phyloP scores from a whole-genome alignment of 2,113 vertebrate species.

The Calyptomena viridis region DNA sequence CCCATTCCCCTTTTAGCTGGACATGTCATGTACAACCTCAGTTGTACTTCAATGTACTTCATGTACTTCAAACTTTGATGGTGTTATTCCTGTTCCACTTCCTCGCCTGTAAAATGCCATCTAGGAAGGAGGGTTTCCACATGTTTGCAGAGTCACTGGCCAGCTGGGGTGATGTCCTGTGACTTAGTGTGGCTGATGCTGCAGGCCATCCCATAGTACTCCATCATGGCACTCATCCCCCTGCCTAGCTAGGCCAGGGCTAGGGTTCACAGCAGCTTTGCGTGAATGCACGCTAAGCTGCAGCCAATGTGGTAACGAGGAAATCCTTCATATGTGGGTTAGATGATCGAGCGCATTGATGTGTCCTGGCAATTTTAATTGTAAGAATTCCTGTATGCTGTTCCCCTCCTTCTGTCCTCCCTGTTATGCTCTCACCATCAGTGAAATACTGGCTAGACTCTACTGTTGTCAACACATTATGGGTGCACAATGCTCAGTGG shows the following conservation, averaged over 20 bases:
- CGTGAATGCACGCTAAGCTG: fast-evolving
- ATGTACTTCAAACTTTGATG: background rate
- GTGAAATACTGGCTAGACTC: background rate
- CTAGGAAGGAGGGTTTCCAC: background rate
- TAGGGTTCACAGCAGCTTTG: background rate
- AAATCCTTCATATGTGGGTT: background rate
- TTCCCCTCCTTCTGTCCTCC: background rate
- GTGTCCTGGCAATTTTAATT: background rate
- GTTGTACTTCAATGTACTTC: no score
- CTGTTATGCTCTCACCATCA: background rate
- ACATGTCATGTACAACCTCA: background rate
- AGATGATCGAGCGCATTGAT: fast-evolving
- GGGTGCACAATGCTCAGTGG: background rate
- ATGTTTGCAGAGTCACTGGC: background rate
- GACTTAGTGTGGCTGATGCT: background rate
- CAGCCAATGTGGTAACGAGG: background rate
- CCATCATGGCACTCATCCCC: background rate
- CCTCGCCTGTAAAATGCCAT: background rate
- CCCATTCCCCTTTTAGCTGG: background rate
- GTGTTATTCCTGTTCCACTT: background rate
- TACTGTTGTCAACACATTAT: background rate
- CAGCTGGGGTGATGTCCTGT: background rate
- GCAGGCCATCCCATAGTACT: background rate
- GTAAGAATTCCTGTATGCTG: background rate
- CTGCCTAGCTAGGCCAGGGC: background rate